Percentiles rank a stretch among this genome's conserved stretches.
phyloP scores from a whole-genome alignment of 2,797 vertebrate species.

The Neosilurus hyrtlii region DNA sequence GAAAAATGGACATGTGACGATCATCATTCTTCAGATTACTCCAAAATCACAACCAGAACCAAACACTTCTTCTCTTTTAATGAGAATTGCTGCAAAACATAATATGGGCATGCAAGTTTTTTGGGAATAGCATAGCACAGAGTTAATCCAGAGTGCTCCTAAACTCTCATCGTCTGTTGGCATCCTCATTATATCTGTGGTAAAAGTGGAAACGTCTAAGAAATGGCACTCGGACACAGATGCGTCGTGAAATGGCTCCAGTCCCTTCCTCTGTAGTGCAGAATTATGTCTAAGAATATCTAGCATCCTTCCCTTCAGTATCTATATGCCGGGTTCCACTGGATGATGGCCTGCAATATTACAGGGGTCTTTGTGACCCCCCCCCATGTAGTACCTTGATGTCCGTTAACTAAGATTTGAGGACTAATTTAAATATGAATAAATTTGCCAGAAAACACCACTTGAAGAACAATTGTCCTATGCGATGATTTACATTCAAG shows the following conservation, averaged over 20 bases:
- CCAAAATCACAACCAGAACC: slow-evolving; percentile 15
- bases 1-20: background rate
- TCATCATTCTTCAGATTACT: background rate
- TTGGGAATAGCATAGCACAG: background rate
- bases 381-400: background rate
- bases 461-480: slow-evolving; percentile 17
- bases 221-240: background rate
- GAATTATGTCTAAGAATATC: background rate
- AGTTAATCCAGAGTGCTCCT: background rate
- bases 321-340: too few relatives aligned
- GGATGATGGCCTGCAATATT: background rate
- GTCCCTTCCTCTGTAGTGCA: background rate
- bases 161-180: background rate
- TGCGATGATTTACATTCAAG: slow-evolving; percentile 21
- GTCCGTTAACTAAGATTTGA: background rate
- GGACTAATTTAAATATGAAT: slow-evolving; percentile 13
- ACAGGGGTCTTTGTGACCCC: background rate
- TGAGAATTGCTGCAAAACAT: slow-evolving; percentile 26
- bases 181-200: background rate
- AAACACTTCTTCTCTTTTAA: slow-evolving; percentile 28
- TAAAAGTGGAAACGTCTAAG: background rate
- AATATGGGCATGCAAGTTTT: slow-evolving; percentile 16
- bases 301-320: background rate
- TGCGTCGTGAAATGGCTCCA: background rate
- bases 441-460: slow-evolving; percentile 28